Conservation (phyloP, 2,113 vertebrate genomes). For the Pristiophorus japonicus region DNA sequence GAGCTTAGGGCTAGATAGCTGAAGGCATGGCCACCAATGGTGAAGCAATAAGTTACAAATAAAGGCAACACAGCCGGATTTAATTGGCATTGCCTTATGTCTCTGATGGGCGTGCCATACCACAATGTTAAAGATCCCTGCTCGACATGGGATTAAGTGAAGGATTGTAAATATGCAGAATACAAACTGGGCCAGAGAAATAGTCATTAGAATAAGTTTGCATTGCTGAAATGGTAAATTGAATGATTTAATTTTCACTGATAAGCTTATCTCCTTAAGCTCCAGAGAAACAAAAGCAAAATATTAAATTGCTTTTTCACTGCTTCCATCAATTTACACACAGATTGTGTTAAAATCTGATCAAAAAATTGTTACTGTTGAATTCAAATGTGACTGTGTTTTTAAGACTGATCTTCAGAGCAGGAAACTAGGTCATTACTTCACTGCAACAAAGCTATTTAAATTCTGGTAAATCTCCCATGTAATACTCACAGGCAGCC, state of each 20-base stretch:
- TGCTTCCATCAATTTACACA: neutral
- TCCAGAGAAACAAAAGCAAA: neutral
- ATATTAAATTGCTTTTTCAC: neutral
- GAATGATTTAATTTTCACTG: neutral
- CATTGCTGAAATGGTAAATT: neutral
- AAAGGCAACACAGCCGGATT: too few species aligned
- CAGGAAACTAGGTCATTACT: neutral
- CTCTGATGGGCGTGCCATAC: too few species aligned
- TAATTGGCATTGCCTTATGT: too few species aligned
- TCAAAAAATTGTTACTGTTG: neutral
- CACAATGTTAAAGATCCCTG: too few species aligned
- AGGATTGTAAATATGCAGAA: too few species aligned
- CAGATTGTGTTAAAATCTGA: neutral
- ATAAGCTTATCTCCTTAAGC: neutral
- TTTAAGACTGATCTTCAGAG: neutral
- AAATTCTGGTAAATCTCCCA: neutral
- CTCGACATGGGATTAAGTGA: too few species aligned
- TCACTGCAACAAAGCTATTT: slow-evolving; percentile 1
- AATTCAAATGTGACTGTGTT: neutral
- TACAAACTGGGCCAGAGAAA: too few species aligned
- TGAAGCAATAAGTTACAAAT: too few species aligned
- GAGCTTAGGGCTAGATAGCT: too few species aligned
- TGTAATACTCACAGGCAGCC: neutral
- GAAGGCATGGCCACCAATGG: too few species aligned
- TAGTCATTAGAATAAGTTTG: neutral